Evolutionary conservation across 2,888 invertebrate species (phyloP), one percentile per base, ranked within the genome.

Genomic region (Drymonia ruficornis): DNA sequence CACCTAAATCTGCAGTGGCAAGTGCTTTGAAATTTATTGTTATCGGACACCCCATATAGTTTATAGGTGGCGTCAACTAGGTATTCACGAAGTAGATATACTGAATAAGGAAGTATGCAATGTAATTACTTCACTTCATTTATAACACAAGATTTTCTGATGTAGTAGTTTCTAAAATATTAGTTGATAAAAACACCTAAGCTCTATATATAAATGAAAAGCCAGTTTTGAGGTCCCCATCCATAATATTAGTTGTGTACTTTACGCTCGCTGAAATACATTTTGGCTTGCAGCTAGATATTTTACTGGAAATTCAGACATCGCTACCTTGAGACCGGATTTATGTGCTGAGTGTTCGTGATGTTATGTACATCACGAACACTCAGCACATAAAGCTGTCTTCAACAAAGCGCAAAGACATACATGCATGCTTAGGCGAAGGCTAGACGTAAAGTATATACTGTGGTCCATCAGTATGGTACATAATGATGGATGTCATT

Each of bases 1-100:
- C 61, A 49, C 50, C 50, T 42, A 74, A 67, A 69, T 62, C 60
- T 59, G 55, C 55, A 28, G 18, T 18, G 13, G 4, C 29, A 11
- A 34, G 5, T 18, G 34, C 13, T 47, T 18, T 34, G n/a, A 4
- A 18, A 47, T 47, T 47, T 47, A 47, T 34, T 12, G 47, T 28
- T 45, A 28, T 45, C 15, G 28, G 28, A 45, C 45, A 28, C 28
- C 13, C 23, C 6, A 28, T n/a, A 13, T 45, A 13, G 43, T 18
- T 43, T 13, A 13, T 19, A 19, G 19, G 4, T 19, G 12, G 13
- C 6, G 13, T n/a, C n/a, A 7, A n/a, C n/a, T 36, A 31, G 31
- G 11, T 31, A 36, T 36, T 36, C 5, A 13, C 13, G n/a, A 11
- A 5, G 31, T 11, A n/a, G n/a, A n/a, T n/a, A 11, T 31, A 31